Base-by-base conservation (phyloP, 2,888 invertebrate genomes). In the Dolomedes plantarius region DNA sequence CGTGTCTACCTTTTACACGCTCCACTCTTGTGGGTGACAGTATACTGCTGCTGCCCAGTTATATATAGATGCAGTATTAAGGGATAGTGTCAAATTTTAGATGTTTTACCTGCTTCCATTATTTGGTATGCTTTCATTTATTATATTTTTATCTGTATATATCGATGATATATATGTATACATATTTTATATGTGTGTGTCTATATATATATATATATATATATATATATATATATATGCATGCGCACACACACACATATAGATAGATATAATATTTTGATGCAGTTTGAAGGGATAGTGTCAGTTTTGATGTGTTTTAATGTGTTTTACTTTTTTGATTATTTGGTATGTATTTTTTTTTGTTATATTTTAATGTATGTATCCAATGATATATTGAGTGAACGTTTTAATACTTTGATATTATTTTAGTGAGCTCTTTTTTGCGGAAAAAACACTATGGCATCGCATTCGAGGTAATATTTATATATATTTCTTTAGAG, bases 1-100 rank as follows among this genome's bases (percentile, higher is more conserved):
- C n/a, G 90, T 46, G 91, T 91, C 77, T n/a, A 90, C 91, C 19
- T 86, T 91, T 39, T 92, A 92, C 88, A 90, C 92, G 11, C 88
- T 92, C 29, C 89, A 90, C 23, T 90, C 69, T 90, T 1, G 89
- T 91, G 9, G 90, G 91, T 1, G 92, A 92, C 88, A 74, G 90
- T 31, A 88, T 90, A 32, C 89, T 92, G 16, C 86, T 90, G n/a
- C 56, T 90, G n/a, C 87, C 90, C 62, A 89, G 90, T 78, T 87
- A 71, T n/a, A n/a, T n/a, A n/a, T n/a, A n/a, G n/a, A n/a, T n/a
- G n/a, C n/a, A n/a, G n/a, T n/a, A n/a, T n/a, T n/a, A n/a, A n/a
- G n/a, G n/a, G n/a, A n/a, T n/a, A n/a, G n/a, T n/a, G n/a, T n/a
- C n/a, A n/a, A n/a, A n/a, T n/a, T n/a, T n/a, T n/a, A n/a, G n/a